phyloP scores from a whole-genome alignment of 2,113 vertebrate genomes.

The Columbina picui region DNA sequence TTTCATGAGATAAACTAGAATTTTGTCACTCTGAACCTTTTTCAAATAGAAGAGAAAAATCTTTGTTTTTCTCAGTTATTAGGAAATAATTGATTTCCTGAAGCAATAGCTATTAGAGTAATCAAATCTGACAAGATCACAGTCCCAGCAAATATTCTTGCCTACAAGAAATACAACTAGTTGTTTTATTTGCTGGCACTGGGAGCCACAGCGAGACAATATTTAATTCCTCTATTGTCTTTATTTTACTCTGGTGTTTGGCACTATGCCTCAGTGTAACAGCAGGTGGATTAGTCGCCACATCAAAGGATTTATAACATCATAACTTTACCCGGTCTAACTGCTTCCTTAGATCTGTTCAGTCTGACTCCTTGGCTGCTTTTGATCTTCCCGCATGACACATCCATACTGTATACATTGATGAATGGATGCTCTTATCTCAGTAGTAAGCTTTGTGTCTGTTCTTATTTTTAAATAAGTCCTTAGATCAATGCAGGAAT shows the following conservation, averaged over 20 bases:
- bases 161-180: not conserved
- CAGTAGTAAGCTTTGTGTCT: not conserved
- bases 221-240: not conserved
- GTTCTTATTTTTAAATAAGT: not conserved
- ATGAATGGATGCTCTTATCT: not conserved
- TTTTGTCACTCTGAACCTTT: not conserved
- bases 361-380: not conserved
- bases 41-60: not conserved
- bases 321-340: not conserved
- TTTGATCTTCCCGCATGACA: not conserved
- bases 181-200: not conserved
- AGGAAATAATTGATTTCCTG: not conserved
- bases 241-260: not conserved
- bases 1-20: not conserved
- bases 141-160: not conserved
- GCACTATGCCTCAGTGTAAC: not conserved
- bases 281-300: not conserved
- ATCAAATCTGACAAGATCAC: not conserved
- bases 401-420: not conserved
- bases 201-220: not conserved
- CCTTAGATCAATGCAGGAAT: not conserved
- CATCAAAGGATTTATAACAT: not conserved
- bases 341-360: not conserved
- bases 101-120: not conserved
- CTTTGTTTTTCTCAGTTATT: not conserved